A percentile compares a stretch with the other conserved stretches of the same genome.
Evolutionary conservation across 2,113 vertebrate species (phyloP).

Genomic region (Pontoporia blainvillei): DNA sequence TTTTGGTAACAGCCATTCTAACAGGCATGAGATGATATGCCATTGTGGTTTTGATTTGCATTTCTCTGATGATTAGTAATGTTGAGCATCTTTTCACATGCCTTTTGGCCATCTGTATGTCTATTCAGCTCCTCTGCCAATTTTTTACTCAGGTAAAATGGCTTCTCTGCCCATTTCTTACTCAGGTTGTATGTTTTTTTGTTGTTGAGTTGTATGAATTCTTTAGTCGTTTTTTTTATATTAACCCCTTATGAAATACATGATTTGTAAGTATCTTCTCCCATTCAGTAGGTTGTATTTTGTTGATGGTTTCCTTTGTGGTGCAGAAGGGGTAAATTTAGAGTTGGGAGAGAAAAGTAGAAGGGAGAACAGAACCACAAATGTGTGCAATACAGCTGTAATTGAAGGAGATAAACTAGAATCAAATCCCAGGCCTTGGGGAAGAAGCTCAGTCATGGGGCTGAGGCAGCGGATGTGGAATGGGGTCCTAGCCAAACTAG

Average conservation of each 20-base stretch:
- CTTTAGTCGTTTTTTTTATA: neutral
- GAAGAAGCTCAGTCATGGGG: too few relatives aligned
- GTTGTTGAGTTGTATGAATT: neutral
- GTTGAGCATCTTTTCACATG: neutral
- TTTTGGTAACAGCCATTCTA: neutral
- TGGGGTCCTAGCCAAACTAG: neutral
- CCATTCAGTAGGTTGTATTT: neutral
- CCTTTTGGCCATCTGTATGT: neutral
- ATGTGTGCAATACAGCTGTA: neutral
- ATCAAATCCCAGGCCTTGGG: neutral
- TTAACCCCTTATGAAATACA: neutral
- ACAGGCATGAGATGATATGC: neutral
- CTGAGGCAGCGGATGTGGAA: accelerated
- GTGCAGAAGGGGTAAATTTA: neutral
- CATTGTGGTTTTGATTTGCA: neutral
- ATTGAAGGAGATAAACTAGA: too few relatives aligned
- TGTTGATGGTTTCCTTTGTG: neutral
- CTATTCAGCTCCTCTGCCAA: neutral
- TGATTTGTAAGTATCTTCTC: neutral
- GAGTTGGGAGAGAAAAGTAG: neutral
- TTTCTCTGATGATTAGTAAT: neutral
- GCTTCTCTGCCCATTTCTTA: neutral
- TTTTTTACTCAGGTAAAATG: neutral
- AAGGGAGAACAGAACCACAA: neutral
- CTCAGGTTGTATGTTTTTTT: neutral